Conservation (phyloP, 1,140 invertebrate genomes). For the Antheraea mylitta region DNA sequence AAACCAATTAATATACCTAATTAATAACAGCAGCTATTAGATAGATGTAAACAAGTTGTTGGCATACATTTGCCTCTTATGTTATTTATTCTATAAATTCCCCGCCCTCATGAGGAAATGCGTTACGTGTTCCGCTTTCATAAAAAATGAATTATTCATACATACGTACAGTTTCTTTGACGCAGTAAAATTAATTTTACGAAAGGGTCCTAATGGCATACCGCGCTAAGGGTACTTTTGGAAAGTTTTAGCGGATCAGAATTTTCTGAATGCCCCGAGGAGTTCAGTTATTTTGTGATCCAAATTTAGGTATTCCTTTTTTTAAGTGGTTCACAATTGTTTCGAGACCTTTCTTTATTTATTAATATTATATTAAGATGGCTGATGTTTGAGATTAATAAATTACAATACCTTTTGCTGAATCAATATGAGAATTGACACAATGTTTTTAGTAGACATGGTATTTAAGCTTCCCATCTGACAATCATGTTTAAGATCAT, state of each 20-base stretch:
- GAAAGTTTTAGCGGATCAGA: not conserved
- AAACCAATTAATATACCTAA: not conserved
- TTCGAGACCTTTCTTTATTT: too few species aligned
- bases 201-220: not conserved
- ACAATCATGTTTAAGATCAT: too few species aligned
- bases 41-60: not conserved
- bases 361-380: too few species aligned
- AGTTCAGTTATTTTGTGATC: not conserved
- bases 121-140: not conserved
- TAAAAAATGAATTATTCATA: slow-evolving; percentile 2
- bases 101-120: not conserved
- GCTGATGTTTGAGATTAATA: too few species aligned
- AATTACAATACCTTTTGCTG: too few species aligned
- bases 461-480: too few species aligned
- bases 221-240: not conserved
- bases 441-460: too few species aligned
- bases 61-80: not conserved
- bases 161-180: not conserved
- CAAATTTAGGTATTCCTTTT: not conserved
- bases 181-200: not conserved
- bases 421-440: too few species aligned
- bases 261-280: not conserved
- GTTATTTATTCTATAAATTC: not conserved
- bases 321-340: not conserved
- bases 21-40: not conserved